phyloP scores from a whole-genome alignment of 30 jellyfish, hydroid and myxozoan species.

The Clytia hemisphaerica region DNA sequence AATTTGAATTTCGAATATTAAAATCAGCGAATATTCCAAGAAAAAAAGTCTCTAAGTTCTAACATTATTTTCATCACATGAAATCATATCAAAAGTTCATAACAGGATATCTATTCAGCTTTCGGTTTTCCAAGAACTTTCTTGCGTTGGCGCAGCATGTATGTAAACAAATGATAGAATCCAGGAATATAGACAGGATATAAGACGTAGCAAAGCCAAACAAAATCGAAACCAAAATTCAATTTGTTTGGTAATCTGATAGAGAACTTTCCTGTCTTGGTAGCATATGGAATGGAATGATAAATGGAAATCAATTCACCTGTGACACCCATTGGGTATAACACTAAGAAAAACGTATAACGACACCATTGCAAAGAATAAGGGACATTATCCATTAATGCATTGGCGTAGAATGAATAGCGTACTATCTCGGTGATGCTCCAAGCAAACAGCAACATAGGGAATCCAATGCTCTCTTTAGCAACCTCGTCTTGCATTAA shows the following conservation, averaged over 20 bases:
- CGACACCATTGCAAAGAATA: slow-evolving; percentile 74
- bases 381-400: slow-evolving; percentile 49
- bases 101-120: too few species aligned
- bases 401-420: slow-evolving; percentile 55
- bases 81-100: too few species aligned
- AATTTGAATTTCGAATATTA: too few species aligned
- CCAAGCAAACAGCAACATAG: slow-evolving; percentile 66
- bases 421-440: slow-evolving; percentile 81
- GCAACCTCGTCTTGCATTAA: slow-evolving; percentile 39
- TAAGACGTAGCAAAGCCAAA: slow-evolving; percentile 13
- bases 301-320: slow-evolving; percentile 68
- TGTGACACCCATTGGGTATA: slow-evolving; percentile 89
- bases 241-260: slow-evolving; percentile 49
- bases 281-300: slow-evolving; percentile 41
- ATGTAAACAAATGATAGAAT: slow-evolving; percentile 59
- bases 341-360: slow-evolving; percentile 59
- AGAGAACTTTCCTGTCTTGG: slow-evolving; percentile 45
- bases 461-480: slow-evolving; percentile 64
- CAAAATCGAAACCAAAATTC: slow-evolving; percentile 68
- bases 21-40: too few species aligned
- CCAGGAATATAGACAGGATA: slow-evolving; percentile 53
- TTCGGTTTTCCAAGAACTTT: slow-evolving; percentile 77
- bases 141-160: slow-evolving; percentile 80
- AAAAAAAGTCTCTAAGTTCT: too few species aligned
- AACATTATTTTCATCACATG: too few species aligned